Evolutionary conservation across 1,140 invertebrate genomes (phyloP), one percentile per base, ranked within the genome.

Genomic region (Heliconius hermathena): DNA sequence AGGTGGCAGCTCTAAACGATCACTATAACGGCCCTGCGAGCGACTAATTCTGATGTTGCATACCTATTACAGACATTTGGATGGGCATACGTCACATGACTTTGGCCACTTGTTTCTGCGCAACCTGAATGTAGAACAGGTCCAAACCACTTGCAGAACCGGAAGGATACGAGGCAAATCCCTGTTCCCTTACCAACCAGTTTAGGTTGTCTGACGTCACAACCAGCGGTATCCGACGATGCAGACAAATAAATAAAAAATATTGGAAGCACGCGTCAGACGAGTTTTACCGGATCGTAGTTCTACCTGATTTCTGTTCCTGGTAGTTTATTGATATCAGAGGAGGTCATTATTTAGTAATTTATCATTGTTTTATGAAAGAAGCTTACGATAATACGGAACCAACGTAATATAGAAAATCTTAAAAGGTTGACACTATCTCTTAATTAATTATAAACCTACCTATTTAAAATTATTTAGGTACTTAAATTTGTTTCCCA

Each of bases 231-330:
- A 94, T 91, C 88, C 89, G 89, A 92, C 92, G 90, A 88, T 93
- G 91, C 92, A 93, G 90, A 94, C 91, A 93, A 94, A 94, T 94
- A 94, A 94, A 94, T 93, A 93, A 94, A 93, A 93, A 94, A 93
- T 94, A 92, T 92, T 94, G 93, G 89, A 93, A 93, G 92, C 92
- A 93, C 93, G 91, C 92, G 92, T 92, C 88, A 88, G 93, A 94
- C 93, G 91, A 91, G 93, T 94, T 94, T 93, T 89, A 94, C 93
- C 92, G 92, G 92, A 94, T 93, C 88, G 93, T 94, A 94, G 92
- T 91, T 93, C 91, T 93, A 93, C 93, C 93, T 92, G 92, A 94
- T 94, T 94, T 92, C 93, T 93, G 93, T 94, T 94, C 92, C 92
- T 94, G 92, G 88, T 92, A 82, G 81, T 85, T 87, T 87, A 85